Conservation (phyloP, 2,113 vertebrate genomes). For the Neogobius melanostomus region DNA sequence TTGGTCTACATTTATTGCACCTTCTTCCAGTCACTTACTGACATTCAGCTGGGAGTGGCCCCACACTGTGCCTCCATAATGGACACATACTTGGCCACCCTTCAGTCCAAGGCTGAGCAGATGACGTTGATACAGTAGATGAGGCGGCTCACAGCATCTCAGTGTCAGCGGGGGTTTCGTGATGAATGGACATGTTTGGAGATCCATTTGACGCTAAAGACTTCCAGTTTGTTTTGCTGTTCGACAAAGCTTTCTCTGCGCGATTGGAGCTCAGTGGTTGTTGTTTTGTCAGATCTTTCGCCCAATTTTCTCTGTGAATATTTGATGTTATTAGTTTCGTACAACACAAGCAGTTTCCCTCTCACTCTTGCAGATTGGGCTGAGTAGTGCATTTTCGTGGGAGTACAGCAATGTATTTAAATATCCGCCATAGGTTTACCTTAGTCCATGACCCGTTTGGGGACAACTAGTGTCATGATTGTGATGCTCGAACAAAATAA, state of each 20-base stretch:
- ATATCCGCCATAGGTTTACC: conserved; percentile 4
- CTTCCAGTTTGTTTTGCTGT: background rate
- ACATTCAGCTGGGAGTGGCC: conserved; percentile 3
- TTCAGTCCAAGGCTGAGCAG: conserved; percentile 32
- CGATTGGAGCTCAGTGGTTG: background rate
- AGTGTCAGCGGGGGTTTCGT: background rate
- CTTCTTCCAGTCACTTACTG: background rate
- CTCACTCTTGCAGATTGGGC: background rate
- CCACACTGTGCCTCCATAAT: conserved; percentile 7
- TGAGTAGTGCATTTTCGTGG: background rate
- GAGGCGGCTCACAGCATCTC: conserved; percentile 42
- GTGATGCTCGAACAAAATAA: background rate
- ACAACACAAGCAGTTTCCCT: conserved; percentile 37
- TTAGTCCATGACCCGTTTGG: conserved; percentile 11
- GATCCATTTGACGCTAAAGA: background rate
- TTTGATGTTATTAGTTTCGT: conserved; percentile 41
- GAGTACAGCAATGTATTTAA: conserved; percentile 14
- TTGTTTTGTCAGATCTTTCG: conserved; percentile 17
- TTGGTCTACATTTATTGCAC: background rate
- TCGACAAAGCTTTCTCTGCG: background rate
- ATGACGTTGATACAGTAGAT: conserved; percentile 41
- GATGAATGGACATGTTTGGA: background rate
- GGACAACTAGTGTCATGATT: conserved; percentile 17
- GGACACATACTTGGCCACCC: conserved; percentile 10
- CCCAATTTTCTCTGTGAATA: conserved; percentile 29